Conservation (phyloP, 92 coral and sea anemone genomes). For the Porites divaricata region DNA sequence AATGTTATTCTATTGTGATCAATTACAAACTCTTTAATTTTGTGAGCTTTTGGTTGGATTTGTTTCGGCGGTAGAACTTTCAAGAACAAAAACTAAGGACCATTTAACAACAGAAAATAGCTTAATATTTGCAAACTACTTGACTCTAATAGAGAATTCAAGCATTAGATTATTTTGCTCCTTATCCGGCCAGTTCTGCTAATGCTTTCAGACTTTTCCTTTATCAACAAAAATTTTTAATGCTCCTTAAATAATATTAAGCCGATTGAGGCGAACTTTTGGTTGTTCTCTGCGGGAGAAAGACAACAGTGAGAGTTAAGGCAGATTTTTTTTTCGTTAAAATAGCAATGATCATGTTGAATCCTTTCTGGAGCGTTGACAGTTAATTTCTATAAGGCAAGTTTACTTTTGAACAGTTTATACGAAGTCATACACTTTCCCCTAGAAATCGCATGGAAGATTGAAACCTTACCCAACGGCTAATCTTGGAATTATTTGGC, state of each 20-base stretch:
- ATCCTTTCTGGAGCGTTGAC: too few species aligned
- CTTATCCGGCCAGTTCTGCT: background rate
- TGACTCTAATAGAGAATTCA: background rate
- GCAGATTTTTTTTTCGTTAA: too few species aligned
- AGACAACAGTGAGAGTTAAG: background rate
- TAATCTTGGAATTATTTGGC: slow-evolving; percentile 5
- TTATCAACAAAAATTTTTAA: background rate
- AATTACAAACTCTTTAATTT: background rate
- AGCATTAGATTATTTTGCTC: background rate
- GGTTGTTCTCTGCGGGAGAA: background rate
- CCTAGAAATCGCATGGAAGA: background rate
- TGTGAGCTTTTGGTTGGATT: background rate
- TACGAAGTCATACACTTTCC: too few species aligned
- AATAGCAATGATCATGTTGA: too few species aligned
- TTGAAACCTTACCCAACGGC: background rate
- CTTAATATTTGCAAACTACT: background rate
- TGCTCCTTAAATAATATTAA: background rate
- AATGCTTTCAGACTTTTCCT: background rate
- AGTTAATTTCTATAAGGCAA: too few species aligned
- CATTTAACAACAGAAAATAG: background rate
- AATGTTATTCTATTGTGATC: background rate
- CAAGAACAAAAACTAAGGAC: background rate
- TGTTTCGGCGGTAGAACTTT: background rate
- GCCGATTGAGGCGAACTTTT: background rate
- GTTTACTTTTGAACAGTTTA: too few species aligned